Percentiles rank a stretch among this genome's conserved stretches.
phyloP scores from a whole-genome alignment of 2,113 vertebrate genomes.

The Balaenoptera acutorostrata region DNA sequence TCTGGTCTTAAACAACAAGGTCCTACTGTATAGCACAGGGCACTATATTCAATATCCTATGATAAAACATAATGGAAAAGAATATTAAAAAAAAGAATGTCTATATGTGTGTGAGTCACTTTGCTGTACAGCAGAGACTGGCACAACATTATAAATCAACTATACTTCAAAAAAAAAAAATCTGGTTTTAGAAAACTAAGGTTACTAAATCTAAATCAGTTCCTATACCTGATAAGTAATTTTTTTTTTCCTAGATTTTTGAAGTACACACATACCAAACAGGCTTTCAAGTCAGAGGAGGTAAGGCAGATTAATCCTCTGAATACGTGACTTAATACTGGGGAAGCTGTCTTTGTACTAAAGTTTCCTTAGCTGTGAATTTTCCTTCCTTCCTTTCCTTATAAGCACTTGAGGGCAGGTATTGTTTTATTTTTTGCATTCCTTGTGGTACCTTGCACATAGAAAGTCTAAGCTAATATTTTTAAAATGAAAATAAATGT shows the following conservation, averaged over 20 bases:
- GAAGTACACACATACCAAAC: slow-evolving; percentile 97
- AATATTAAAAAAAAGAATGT: not conserved
- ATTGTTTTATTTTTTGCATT: not conserved
- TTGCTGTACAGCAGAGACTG: not conserved
- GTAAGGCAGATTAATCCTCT: slow-evolving; percentile 77
- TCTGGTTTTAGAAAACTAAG: slow-evolving; percentile 7
- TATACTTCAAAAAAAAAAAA: not conserved
- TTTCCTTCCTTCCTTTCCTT: not conserved
- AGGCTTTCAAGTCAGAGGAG: slow-evolving; percentile 98
- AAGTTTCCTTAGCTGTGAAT: not conserved
- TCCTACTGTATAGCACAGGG: not conserved
- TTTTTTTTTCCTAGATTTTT: slow-evolving; percentile 88
- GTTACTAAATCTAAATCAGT: not conserved
- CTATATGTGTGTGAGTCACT: not conserved
- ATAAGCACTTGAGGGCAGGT: not conserved
- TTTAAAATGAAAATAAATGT: slow-evolving; percentile 19
- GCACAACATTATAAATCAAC: not conserved
- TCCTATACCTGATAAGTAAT: slow-evolving; percentile 5
- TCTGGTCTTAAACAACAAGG: not conserved
- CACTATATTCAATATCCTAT: not conserved
- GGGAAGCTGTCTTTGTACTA: not conserved
- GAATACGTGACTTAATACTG: not conserved
- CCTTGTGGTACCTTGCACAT: not conserved
- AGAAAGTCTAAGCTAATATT: not conserved
- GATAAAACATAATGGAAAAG: not conserved